Evolutionary conservation across 2,888 invertebrate genomes (phyloP), one percentile per base, ranked within the genome.

Genomic region (Mycalesis mineus): DNA sequence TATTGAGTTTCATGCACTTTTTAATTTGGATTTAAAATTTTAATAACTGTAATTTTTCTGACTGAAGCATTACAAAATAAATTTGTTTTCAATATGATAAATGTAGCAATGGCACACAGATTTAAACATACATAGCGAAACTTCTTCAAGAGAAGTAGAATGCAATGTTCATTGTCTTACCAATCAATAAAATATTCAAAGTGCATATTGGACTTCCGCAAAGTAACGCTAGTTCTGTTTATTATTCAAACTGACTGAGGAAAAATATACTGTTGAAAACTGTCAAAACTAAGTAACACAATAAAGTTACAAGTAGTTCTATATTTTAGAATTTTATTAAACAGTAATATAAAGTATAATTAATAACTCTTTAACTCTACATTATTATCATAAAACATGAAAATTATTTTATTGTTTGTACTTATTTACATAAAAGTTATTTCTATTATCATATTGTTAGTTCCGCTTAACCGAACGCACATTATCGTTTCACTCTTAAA

Each of bases 1-100:
- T 58, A 55, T 45, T 57, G 45, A 49, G 45, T 47, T 53, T 51
- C 42, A 15, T 42, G 49, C 44, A 45, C 42, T 39, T 53, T n/a
- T 36, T 56, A 37, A 31, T 15, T 39, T 45, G 9, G 29, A 42
- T 28, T n/a, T n/a, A 9, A 7, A 33, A 7, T 33, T 33, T 33
- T 11, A 33, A 9, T 22, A 5, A 22, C 22, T 22, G 22, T 5
- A 22, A 22, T 22, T 22, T 22, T 4, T 22, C 22, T 22, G 22
- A 22, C 22, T 22, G 22, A n/a, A 5, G 22, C 22, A 22, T 22
- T n/a, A n/a, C n/a, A n/a, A n/a, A 22, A 22, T 22, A 22, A 22
- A 22, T 22, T 22, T 22, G 5, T 22, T 22, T n/a, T n/a, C n/a
- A n/a, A n/a, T n/a, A n/a, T n/a, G n/a, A n/a, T n/a, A n/a, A n/a